Percentiles rank a stretch among this genome's conserved stretches.
These are phyloP conservation scores for Turritopsis rubra DNA, from an alignment of 30 jellyfish, hydroid and myxozoan species.

Conservation along the genomic window DNA sequence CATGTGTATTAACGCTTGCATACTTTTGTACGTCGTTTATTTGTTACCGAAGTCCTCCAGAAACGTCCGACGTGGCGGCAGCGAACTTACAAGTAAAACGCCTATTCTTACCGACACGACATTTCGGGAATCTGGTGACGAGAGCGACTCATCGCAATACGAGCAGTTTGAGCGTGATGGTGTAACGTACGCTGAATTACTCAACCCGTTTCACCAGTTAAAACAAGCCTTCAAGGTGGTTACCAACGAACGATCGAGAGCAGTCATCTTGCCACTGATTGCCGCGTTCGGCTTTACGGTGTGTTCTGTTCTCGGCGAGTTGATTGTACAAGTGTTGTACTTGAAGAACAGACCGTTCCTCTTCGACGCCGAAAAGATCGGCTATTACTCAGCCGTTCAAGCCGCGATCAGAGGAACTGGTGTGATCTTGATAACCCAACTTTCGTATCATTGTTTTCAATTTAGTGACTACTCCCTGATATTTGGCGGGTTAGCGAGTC, in stretches of 20 bases:
- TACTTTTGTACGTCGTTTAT: conserved; percentile 46
- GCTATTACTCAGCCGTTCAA: conserved; percentile 55
- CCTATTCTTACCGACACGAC: neutral
- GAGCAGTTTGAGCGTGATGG: conserved; percentile 7
- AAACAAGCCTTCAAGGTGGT: conserved; percentile 32
- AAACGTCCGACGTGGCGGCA: neutral
- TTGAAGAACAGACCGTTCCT: conserved; percentile 59
- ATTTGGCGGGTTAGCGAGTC: conserved; percentile 60
- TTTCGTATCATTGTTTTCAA: conserved; percentile 47
- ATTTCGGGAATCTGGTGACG: neutral
- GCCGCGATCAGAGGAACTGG: conserved; percentile 63
- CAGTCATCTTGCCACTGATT: conserved; percentile 43
- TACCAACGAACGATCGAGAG: conserved; percentile 25
- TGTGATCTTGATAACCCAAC: conserved; percentile 54
- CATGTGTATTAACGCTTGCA: conserved; percentile 31
- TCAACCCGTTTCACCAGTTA: conserved; percentile 54
- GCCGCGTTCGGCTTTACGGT: conserved; percentile 64
- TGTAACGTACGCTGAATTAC: neutral
- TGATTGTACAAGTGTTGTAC: conserved; percentile 55
- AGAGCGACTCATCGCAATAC: neutral
- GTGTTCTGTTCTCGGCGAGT: conserved; percentile 66
- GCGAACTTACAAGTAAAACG: conserved; percentile 17
- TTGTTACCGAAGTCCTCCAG: conserved; percentile 31
- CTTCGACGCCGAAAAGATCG: conserved; percentile 56
- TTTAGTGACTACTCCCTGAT: conserved; percentile 49